Base-by-base conservation (phyloP, 1,140 invertebrate genomes). In the Amphibalanus amphitrite region DNA sequence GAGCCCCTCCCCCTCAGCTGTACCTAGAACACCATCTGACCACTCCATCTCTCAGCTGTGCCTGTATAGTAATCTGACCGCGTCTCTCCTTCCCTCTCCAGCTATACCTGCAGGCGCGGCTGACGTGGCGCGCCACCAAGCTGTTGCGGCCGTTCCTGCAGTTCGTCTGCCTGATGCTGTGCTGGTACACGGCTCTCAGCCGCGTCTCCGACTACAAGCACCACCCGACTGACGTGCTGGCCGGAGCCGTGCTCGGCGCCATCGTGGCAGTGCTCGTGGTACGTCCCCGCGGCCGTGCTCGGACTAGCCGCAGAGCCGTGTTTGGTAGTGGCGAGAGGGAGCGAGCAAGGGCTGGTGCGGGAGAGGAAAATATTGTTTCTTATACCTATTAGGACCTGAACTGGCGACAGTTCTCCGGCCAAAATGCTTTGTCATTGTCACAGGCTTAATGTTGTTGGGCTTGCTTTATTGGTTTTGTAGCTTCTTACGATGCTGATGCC, bases 191-290 rank as follows among this genome's bases (percentile, higher is more conserved):
- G n/a, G 75, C 76, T 25, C 74, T 81, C 28, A 82, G 83, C 0
- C 77, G 85, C n/a, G 80, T 86, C 33, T 79, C 81, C 67, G 85
- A 87, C 78, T 84, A 85, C 76, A 85, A 85, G 75, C 86, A 86
- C 77, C 85, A 87, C 75, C 84, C 83, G 82, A 84, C 81, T 73
- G 86, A 87, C 78, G 86, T 87, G 13, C 74, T 86, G 23, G 79
- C 80, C 69, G 86, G 86, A 28, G 78, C 78, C 23, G 29, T 84
- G n/a, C 77, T 84, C 64, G 85, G 85, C n/a, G 75, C 77, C 23
- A 69, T 79, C 13, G 78, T 85, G 23, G 82, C 82, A 69, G 70
- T 82, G 26, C 75, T 84, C 10, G 76, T 80, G 69, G 81, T 81
- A 77, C 74, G 75, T 72, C 13, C 47, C 6, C 47, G 47, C 1